Conservation (phyloP, 2,888 invertebrate genomes). For the Gerris lacustris region DNA sequence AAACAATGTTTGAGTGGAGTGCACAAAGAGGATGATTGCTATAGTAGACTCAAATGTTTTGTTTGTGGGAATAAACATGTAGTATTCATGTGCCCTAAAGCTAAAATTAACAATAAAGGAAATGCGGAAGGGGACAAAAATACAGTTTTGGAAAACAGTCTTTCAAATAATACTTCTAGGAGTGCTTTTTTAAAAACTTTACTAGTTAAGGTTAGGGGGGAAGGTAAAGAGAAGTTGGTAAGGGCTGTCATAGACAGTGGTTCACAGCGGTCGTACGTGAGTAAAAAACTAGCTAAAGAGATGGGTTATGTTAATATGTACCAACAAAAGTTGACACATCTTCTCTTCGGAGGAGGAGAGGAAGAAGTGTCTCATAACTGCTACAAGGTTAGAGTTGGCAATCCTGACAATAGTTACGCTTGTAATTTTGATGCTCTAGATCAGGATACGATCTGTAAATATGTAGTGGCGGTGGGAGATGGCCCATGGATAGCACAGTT, state of each 20-base stretch:
- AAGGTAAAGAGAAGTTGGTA: neutral
- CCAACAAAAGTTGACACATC: constrained; percentile 1
- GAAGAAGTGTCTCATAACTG: neutral
- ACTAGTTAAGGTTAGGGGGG: neutral
- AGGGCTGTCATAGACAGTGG: neutral
- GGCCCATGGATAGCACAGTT: neutral
- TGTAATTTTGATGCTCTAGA: constrained; percentile 3
- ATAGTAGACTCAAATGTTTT: neutral
- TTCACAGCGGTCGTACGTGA: neutral
- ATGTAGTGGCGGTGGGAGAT: neutral
- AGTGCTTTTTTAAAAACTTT: neutral
- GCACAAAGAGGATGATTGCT: neutral
- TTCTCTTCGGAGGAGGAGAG: neutral
- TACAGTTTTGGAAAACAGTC: neutral
- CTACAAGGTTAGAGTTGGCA: neutral
- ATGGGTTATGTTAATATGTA: constrained; percentile 3
- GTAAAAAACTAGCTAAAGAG: neutral
- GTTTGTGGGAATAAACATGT: neutral
- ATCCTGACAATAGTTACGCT: neutral
- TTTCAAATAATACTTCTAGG: neutral
- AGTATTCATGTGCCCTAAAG: neutral
- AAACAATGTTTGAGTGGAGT: neutral
- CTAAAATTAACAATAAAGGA: neutral
- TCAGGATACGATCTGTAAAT: constrained; percentile 2
- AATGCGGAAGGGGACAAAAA: neutral